These are phyloP conservation scores for Dallia pectoralis DNA, from an alignment of 2,797 vertebrate species.

Conservation along the genomic window DNA sequence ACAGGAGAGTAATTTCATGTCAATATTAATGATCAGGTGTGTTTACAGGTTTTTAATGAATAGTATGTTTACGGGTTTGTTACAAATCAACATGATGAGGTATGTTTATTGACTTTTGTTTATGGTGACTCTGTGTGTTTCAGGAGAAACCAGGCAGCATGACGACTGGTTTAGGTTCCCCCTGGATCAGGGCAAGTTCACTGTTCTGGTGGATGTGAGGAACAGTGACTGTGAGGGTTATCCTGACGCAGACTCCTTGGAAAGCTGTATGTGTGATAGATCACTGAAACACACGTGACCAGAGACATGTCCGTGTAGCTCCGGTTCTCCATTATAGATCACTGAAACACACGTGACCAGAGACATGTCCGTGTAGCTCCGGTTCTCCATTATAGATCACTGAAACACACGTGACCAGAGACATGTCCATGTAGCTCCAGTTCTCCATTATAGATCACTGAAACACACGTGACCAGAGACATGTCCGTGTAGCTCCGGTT, in stretches of 20 bases:
- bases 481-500: conserved; percentile 7
- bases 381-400: conserved; percentile 74
- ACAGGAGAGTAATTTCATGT: neutral
- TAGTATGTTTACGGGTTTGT: no score
- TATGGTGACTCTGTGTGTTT: conserved; percentile 11
- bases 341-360: no score
- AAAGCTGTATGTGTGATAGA: conserved; percentile 68
- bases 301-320: neutral
- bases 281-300: neutral
- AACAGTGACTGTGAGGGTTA: conserved; percentile 62
- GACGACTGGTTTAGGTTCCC: neutral
- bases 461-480: no score
- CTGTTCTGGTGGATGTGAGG: conserved; percentile 54
- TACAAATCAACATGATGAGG: neutral
- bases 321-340: conserved; percentile 72
- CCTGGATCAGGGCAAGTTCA: conserved; percentile 41
- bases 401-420: no score
- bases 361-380: neutral
- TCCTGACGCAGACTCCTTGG: conserved; percentile 62
- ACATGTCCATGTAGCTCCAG: neutral
- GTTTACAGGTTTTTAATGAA: no score
- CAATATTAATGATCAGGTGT: no score
- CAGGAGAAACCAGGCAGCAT: conserved; percentile 43
- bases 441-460: conserved; percentile 77
- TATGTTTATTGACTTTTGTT: no score